Evolutionary conservation across 37 sponge, comb jelly and placozoan species (phyloP), one percentile per base, ranked within the genome.

Genomic region (Mnemiopsis leidyi): DNA sequence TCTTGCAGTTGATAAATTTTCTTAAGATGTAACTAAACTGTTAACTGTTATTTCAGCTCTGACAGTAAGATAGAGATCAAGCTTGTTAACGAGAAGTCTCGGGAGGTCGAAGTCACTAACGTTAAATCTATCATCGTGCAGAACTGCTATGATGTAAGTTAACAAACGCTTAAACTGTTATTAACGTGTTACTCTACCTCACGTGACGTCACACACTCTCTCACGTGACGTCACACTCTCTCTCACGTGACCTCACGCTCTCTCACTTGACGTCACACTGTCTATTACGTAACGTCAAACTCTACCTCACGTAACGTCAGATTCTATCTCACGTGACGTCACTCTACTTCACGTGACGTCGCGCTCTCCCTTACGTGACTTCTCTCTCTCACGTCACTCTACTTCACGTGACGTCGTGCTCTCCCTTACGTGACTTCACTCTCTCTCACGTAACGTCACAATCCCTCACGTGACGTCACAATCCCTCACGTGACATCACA

Each of bases 61-160:
- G 69, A 61, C 21, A 13, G 67, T 3, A 92, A 92, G 92, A 92
- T 69, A 28, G 92, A 67, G 69, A 92, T 69, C 3, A 92, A 69
- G 69, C 38, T 79, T 20, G 82, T 79, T 5, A 79, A 79, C 21
- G 82, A 79, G 37, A 79, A 79, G 37, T 7, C 34, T 2, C 35
- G 37, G 7, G 37, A 36, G 21, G 92, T 92, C 32, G 92, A 67
- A 92, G 92, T 92, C 13, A 92, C 92, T 5, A 92, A 92, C n/a
- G 92, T 68, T 9, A 92, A 92, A 68, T 33, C 32, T 69, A 68
- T 92, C 32, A 67, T 34, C 9, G 92, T 92, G 5, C 20, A 16
- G 29, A 69, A 26, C 69, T 31, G 32, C 31, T 69, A 68, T 29
- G 69, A 92, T 69, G 92, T 83, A 23, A 83, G 88, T 38, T 7